Conservation (phyloP, 1,140 invertebrate genomes). For the Trachymyrmex cornetzi region DNA sequence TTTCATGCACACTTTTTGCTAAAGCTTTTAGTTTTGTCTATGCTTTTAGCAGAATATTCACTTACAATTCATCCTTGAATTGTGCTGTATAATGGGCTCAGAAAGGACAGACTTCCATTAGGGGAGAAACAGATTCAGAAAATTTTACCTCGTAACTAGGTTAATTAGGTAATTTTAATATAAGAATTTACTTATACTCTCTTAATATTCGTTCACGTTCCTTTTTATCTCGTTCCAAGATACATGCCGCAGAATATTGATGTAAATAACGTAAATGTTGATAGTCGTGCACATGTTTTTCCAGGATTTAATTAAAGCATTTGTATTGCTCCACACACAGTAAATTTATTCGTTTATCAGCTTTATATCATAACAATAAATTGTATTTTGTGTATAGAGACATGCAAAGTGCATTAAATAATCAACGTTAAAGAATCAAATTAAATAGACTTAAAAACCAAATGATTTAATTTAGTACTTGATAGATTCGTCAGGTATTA, state of each 20-base stretch:
- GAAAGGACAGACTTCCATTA: constrained; percentile 8
- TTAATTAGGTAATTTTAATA: constrained; percentile 27
- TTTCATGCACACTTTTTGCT: background rate
- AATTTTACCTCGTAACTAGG: constrained; percentile 16
- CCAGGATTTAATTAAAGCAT: background rate
- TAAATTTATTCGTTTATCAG: constrained; percentile 6
- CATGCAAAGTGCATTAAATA: background rate
- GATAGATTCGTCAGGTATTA: constrained; percentile 20
- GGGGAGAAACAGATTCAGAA: background rate
- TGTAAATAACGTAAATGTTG: background rate
- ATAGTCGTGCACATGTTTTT: background rate
- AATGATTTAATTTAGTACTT: background rate
- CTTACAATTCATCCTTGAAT: background rate
- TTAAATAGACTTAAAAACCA: constrained; percentile 17
- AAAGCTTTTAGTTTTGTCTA: constrained; percentile 24
- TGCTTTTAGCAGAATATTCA: constrained; percentile 13
- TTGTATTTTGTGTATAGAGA: background rate
- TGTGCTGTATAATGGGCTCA: background rate
- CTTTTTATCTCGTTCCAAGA: background rate
- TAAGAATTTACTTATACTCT: constrained; percentile 14
- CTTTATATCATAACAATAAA: background rate
- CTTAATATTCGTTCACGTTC: background rate
- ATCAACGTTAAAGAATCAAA: background rate
- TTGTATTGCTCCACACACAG: background rate
- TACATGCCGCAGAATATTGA: background rate